Percentiles rank a stretch among this genome's conserved stretches.
Conservation (phyloP, 2,113 vertebrate genomes). For the Felis chaus region DNA sequence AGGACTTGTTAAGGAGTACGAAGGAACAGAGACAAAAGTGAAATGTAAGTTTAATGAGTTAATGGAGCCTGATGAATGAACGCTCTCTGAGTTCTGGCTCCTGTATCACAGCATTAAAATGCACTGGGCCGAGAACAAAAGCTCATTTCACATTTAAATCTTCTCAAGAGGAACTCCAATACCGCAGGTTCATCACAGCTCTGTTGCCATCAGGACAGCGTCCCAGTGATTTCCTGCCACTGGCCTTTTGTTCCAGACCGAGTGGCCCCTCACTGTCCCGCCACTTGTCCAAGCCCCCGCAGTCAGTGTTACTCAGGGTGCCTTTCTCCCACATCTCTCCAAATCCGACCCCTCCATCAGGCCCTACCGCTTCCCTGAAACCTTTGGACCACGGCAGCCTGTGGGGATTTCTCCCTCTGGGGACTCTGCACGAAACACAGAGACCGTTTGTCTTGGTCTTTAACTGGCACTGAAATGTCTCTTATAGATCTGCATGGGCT, state of each 20-base stretch:
- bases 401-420: neutral
- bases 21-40: neutral
- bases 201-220: neutral
- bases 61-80: slow-evolving; percentile 67
- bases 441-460: neutral
- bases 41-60: slow-evolving; percentile 67
- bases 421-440: neutral
- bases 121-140: slow-evolving; percentile 38
- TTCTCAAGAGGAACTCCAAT: slow-evolving; percentile 7
- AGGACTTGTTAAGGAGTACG: slow-evolving; percentile 36
- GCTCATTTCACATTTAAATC: slow-evolving; percentile 35
- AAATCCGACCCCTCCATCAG: neutral
- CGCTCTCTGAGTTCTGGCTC: slow-evolving; percentile 71
- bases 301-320: neutral
- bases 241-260: neutral
- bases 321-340: neutral
- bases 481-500: neutral
- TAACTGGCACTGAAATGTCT: neutral
- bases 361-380: neutral
- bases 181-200: neutral
- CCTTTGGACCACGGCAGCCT: neutral
- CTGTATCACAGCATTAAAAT: slow-evolving; percentile 7
- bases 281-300: neutral
- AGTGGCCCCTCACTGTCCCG: fast-evolving
- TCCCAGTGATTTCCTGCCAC: neutral